Percentiles rank a stretch among this genome's conserved stretches.
These are phyloP conservation scores for Gymnocephalus cernua DNA, from an alignment of 2,113 vertebrate genomes.

Conservation along the genomic window DNA sequence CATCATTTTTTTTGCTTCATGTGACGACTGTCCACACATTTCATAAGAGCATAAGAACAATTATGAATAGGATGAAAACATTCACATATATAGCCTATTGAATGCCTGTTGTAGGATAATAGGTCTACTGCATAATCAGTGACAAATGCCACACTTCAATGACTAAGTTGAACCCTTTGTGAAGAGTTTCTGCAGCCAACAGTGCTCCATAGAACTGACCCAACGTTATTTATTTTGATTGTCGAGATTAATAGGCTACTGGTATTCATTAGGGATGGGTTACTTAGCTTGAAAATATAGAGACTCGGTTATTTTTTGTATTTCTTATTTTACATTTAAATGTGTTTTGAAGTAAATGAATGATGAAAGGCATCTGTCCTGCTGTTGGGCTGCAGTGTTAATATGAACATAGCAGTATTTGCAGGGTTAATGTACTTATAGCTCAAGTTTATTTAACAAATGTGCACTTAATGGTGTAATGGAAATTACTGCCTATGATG, in stretches of 20 bases:
- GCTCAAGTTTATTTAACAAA: background rate
- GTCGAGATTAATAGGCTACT: too few species aligned
- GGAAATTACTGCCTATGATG: background rate
- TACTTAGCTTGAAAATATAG: background rate
- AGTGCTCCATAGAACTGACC: background rate
- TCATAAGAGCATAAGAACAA: background rate
- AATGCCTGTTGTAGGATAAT: background rate
- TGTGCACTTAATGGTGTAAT: background rate
- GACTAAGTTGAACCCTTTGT: background rate
- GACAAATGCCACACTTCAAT: background rate
- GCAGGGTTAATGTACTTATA: background rate
- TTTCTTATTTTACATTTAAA: background rate
- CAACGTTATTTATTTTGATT: background rate
- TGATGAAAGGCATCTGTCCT: background rate
- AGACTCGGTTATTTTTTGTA: background rate
- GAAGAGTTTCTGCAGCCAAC: background rate
- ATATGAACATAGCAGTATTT: background rate
- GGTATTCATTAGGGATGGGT: background rate
- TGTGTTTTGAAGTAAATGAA: background rate
- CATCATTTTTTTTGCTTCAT: background rate
- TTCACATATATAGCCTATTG: background rate
- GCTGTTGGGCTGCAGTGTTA: background rate
- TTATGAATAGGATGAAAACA: background rate
- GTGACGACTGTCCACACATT: background rate
- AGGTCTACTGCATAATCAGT: background rate